Evolutionary conservation across 2,797 vertebrate species (phyloP).

Genomic region (Spondyliosoma cantharus): DNA sequence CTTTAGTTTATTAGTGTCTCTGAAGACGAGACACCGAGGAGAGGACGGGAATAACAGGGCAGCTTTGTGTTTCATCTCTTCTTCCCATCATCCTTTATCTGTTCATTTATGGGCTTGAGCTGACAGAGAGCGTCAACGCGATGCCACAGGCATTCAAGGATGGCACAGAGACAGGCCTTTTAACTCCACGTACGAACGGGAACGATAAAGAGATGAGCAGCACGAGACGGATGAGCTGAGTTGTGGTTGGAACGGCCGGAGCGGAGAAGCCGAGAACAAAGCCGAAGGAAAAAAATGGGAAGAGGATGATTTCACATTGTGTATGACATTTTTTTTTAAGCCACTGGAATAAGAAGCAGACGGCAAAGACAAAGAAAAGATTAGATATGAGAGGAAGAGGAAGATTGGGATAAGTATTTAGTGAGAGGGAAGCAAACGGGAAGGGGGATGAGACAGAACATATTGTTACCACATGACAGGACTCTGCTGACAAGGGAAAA

Average conservation of each 20-base stretch:
- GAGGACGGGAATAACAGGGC: not conserved
- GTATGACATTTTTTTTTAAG: not conserved
- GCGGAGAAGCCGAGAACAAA: not conserved
- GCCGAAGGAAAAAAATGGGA: not conserved
- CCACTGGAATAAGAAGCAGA: not conserved
- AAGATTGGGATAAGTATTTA: not conserved
- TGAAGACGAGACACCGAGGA: not conserved
- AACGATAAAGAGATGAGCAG: not conserved
- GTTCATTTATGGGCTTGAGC: not conserved
- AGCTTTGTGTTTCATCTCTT: slow-evolving; percentile 16
- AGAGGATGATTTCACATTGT: not conserved
- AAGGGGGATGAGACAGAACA: not conserved
- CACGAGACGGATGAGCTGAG: not conserved
- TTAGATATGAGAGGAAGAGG: not conserved
- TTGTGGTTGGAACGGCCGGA: not conserved
- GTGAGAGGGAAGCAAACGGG: not conserved
- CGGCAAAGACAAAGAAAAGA: not conserved
- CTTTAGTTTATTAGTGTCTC: slow-evolving; percentile 15
- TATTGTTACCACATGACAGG: not conserved
- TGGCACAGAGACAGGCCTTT: not conserved
- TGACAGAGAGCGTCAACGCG: not conserved
- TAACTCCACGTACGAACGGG: not conserved
- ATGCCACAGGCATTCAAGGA: not conserved
- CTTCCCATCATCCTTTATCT: slow-evolving; percentile 2
- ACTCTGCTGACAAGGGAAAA: not conserved